These are phyloP conservation scores for Scomber colias DNA, from an alignment of 2,113 vertebrate genomes.

Conservation along the genomic window DNA sequence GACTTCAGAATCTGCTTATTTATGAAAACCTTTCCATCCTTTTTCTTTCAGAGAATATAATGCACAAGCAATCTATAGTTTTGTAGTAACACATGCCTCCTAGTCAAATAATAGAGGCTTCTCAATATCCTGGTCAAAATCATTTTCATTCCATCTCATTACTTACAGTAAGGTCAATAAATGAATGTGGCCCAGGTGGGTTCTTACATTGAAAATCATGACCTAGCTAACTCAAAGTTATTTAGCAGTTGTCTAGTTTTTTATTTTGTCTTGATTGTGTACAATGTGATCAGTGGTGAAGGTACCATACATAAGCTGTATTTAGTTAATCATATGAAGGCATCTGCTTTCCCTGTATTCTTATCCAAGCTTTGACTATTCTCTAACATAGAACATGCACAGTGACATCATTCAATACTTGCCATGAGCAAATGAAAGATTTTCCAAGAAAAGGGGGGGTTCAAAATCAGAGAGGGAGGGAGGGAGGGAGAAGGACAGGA, in stretches of 20 bases:
- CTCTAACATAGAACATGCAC: slow-evolving; percentile 57
- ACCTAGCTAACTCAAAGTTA: not conserved
- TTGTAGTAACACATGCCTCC: not conserved
- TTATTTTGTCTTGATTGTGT: not conserved
- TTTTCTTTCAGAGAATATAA: not conserved
- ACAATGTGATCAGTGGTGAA: not conserved
- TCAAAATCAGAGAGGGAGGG: not conserved
- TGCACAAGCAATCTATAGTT: not conserved
- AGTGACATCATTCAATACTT: slow-evolving; percentile 59
- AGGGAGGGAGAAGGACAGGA: not conserved
- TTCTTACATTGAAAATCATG: not conserved
- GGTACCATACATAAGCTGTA: not conserved
- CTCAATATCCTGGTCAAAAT: not conserved
- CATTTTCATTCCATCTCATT: slow-evolving; percentile 4
- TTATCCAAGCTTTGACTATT: slow-evolving; percentile 21
- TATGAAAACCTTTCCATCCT: not conserved
- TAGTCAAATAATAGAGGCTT: slow-evolving; percentile 2
- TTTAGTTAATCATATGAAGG: not conserved
- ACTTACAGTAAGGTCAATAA: not conserved
- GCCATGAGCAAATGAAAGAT: slow-evolving; percentile 16
- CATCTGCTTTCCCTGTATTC: slow-evolving; percentile 1
- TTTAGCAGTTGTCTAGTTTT: not conserved
- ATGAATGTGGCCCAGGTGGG: not conserved
- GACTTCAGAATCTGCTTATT: slow-evolving; percentile 5
- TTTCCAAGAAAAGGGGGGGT: slow-evolving; percentile 34